Base-by-base conservation (phyloP, 2,797 vertebrate species). In the Gymnopithys bicolor region DNA sequence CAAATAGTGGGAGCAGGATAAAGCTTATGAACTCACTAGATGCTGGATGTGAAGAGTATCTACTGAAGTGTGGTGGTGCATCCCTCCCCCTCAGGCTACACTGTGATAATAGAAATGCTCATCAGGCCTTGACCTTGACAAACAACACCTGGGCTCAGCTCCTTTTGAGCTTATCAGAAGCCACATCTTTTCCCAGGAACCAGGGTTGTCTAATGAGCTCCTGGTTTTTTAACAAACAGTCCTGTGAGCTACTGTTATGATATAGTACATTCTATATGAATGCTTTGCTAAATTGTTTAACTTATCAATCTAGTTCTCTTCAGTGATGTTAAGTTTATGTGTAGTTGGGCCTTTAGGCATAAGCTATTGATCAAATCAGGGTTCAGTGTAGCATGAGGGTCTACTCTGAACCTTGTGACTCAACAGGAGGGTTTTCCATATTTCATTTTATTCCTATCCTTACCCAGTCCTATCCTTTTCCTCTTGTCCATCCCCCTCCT, bases 41-140 rank as follows among this genome's bases (percentile, higher is more conserved):
- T 80, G 8, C 12, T 80, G 39, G 43, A 52, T 55, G 11, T 46
- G 39, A 56, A 52, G 52, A 84, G 30, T 11, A 82, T 21, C 19
- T 92, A 37, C 28, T 63, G 12, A 15, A 53, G 8, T 19, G 49
- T 30, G 19, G 13, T 51, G 4, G 8, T 76, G 9, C 21, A 60
- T 48, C 13, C 19, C 28, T 51, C 28, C 5, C 23, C 0, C 16
- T 63, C 49, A 56, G 24, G n/a, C 17, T 5, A 0, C 23, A 22
- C 18, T 56, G 5, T 13, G 43, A 33, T 51, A 28, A 19, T 19
- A 76, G 43, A 76, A 70, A 58, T 19, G 21, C 8, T 51, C 0
- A 0, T 51, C 69, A 51, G n/a, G 43, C 45, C n/a, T 70, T 0
- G 0, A 21, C 9, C 37, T 30, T 45, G 15, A 51, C 1, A 0